These are phyloP conservation scores for Parthenolecanium corni DNA, from an alignment of 2,888 invertebrate genomes.

Conservation along the genomic window DNA sequence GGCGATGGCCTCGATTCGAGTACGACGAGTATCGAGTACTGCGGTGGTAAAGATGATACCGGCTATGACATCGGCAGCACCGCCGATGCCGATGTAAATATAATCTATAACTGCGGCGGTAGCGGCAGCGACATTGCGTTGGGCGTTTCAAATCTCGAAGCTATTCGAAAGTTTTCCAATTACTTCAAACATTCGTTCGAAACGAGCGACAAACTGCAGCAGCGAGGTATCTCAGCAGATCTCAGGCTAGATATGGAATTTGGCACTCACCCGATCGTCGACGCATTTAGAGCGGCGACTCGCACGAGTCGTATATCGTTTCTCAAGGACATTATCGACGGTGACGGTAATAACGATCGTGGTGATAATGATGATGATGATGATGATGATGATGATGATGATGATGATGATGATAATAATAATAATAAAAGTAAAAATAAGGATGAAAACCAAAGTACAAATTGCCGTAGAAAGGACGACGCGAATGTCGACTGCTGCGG, in stretches of 20 bases:
- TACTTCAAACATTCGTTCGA: conserved; percentile 21
- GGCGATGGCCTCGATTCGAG: too few species aligned
- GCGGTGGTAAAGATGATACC: neutral
- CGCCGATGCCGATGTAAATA: neutral
- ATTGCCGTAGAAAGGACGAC: too few species aligned
- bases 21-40: too few species aligned
- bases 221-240: conserved; percentile 13
- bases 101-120: neutral
- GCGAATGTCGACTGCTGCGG: too few species aligned
- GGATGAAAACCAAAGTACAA: too few species aligned
- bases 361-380: too few species aligned
- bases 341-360: too few species aligned
- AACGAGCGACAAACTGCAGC: conserved; percentile 16
- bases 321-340: too few species aligned
- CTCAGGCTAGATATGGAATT: conserved; percentile 5
- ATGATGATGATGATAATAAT: too few species aligned
- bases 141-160: conserved; percentile 19
- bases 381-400: too few species aligned
- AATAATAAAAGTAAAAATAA: too few species aligned
- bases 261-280: neutral
- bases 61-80: neutral
- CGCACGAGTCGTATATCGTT: too few species aligned
- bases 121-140: conserved; percentile 2
- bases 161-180: conserved; percentile 19
- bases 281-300: neutral